These are phyloP conservation scores for Enteromius viviparus DNA, from an alignment of 2,797 vertebrate species.

Conservation along the genomic window DNA sequence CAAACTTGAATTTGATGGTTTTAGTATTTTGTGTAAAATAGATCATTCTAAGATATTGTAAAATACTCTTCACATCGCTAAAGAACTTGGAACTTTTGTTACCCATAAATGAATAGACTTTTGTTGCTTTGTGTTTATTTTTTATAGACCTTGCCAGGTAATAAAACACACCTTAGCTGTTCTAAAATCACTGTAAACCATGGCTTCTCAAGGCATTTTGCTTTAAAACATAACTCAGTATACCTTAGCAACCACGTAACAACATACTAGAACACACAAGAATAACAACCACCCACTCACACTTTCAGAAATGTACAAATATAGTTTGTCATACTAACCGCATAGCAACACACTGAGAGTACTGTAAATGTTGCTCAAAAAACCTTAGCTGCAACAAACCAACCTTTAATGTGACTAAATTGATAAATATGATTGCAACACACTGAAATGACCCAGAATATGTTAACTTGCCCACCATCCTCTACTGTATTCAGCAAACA, in stretches of 20 bases:
- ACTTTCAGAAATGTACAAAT: constrained; percentile 15
- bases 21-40: background rate
- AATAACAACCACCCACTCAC: background rate
- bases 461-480: background rate
- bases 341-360: background rate
- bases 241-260: constrained; percentile 16
- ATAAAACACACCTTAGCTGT: background rate
- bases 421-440: background rate
- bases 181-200: constrained; percentile 13
- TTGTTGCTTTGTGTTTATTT: constrained; percentile 4
- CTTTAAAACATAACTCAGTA: constrained; percentile 15
- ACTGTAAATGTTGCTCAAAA: background rate
- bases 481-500: background rate
- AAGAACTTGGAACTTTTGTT: background rate
- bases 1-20: background rate
- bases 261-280: background rate
- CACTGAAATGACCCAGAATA: background rate
- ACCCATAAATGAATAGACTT: background rate
- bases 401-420: background rate
- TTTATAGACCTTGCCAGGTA: constrained; percentile 1
- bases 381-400: background rate
- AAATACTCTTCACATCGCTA: background rate
- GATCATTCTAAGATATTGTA: background rate
- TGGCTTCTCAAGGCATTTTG: background rate
- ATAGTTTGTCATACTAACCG: background rate